These are phyloP conservation scores for Sylvicola fuscatus DNA, from an alignment of 2,888 invertebrate genomes.

Conservation along the genomic window DNA sequence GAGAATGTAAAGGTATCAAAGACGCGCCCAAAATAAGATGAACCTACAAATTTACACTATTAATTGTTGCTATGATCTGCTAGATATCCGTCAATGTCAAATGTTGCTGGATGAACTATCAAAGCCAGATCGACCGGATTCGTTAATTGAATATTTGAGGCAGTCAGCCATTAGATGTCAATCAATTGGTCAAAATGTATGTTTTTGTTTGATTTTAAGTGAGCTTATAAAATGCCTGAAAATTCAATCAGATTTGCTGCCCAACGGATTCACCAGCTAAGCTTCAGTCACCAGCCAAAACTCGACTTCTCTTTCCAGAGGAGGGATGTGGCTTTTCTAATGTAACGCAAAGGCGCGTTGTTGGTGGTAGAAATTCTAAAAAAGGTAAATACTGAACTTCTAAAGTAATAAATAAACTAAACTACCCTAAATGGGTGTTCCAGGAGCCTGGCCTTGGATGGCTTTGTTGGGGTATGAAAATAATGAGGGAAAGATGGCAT, in stretches of 20 bases:
- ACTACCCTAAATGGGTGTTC: constrained; percentile 2
- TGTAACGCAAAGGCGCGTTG: constrained; percentile 35
- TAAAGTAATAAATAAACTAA: neutral
- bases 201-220: neutral
- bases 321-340: constrained; percentile 42
- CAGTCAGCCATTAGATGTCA: constrained; percentile 1
- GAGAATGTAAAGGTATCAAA: constrained; percentile 3
- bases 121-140: too few species aligned
- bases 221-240: neutral
- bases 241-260: constrained; percentile 1
- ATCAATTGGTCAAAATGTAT: neutral
- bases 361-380: constrained; percentile 47
- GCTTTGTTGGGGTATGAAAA: constrained; percentile 46
- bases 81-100: constrained; percentile 5
- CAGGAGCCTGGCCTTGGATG: constrained; percentile 67
- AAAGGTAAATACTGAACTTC: constrained; percentile 25
- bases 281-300: constrained; percentile 7
- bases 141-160: too few species aligned
- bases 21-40: constrained; percentile 21
- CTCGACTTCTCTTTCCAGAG: constrained; percentile 17
- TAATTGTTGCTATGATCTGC: constrained; percentile 4
- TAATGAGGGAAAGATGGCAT: constrained; percentile 19
- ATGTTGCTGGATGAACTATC: too few species aligned
- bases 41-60: constrained; percentile 4
- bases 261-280: neutral